Evolutionary conservation across 1,140 invertebrate genomes (phyloP), one percentile per base, ranked within the genome.

Genomic region (Prorops nasuta): DNA sequence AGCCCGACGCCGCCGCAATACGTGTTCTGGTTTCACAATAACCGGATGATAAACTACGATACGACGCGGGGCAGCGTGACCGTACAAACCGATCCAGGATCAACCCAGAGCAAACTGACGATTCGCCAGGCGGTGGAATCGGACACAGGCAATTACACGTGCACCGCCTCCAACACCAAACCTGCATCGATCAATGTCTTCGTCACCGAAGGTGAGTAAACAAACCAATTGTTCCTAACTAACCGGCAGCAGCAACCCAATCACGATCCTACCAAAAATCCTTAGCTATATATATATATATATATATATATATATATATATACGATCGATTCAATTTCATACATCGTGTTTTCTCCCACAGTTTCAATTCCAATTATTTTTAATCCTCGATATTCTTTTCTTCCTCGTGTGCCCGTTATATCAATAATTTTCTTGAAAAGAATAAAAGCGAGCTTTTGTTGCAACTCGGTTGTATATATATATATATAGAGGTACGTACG

Each of bases 11-110:
- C 90, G 39, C 91, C 91, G 17, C 90, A 92, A 72, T 93, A 90
- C 79, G 90, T 93, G 39, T 92, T 92, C 79, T 92, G 90, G 91
- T 92, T 90, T 77, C 91, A 93, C 77, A 92, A 94, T 78, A 88
- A 91, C 66, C 85, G 87, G 44, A 92, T 94, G 88, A 92, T 94
- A 78, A 94, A 94, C 79, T 94, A 93, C 72, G 91, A 94, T 74
- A 89, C 86, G 22, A 83, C 86, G 2, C 81, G 91, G 38, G 88
- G 90, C 35, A 91, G 89, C 44, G 91, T 94, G 52, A 86, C 84
- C 44, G 90, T 94, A 58, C 87, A 92, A 75, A 92, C 90, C 17
- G 89, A 91, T 72, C 88, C 88, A 36, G 90, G 90, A 24, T 83
- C 87, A 49, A 92, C 90, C 8, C 89, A 92, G 74, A 91, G 88